These are phyloP conservation scores for Leptura quadrifasciata DNA, from an alignment of 2,888 invertebrate species.

Conservation along the genomic window DNA sequence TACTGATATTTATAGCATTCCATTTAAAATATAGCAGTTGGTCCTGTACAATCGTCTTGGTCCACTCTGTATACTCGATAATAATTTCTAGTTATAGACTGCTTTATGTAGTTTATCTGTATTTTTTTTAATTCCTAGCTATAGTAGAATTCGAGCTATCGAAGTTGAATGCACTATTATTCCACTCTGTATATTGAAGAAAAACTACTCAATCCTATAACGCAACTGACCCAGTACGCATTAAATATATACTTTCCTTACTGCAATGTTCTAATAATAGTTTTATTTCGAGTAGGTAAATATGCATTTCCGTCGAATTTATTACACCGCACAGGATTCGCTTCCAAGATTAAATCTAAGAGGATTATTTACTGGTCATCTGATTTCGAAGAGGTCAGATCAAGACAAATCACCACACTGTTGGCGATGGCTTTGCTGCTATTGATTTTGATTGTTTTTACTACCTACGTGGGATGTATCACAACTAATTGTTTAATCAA, in stretches of 20 bases:
- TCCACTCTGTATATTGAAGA: too few species aligned
- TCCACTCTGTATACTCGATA: too few species aligned
- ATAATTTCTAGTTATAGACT: too few species aligned
- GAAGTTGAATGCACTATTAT: too few species aligned
- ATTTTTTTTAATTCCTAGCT: too few species aligned
- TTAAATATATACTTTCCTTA: background rate
- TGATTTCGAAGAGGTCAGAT: constrained; percentile 46
- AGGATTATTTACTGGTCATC: constrained; percentile 51
- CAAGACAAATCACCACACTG: constrained; percentile 48
- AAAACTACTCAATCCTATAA: too few species aligned
- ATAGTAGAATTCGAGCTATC: too few species aligned
- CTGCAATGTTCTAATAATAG: background rate
- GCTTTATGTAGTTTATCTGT: too few species aligned
- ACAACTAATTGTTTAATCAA: constrained; percentile 48
- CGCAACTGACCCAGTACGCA: too few species aligned
- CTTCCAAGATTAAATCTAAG: constrained; percentile 45
- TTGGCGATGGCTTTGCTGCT: constrained; percentile 37
- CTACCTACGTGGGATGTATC: constrained; percentile 47
- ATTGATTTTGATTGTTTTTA: constrained; percentile 51
- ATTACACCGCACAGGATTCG: constrained; percentile 38
- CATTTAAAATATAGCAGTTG: too few species aligned
- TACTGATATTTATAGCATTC: too few species aligned
- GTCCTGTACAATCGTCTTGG: too few species aligned
- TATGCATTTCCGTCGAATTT: constrained; percentile 21
- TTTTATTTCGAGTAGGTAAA: background rate